Evolutionary conservation across 2,113 vertebrate genomes (phyloP).

Genomic region (Trematomus loennbergii): DNA sequence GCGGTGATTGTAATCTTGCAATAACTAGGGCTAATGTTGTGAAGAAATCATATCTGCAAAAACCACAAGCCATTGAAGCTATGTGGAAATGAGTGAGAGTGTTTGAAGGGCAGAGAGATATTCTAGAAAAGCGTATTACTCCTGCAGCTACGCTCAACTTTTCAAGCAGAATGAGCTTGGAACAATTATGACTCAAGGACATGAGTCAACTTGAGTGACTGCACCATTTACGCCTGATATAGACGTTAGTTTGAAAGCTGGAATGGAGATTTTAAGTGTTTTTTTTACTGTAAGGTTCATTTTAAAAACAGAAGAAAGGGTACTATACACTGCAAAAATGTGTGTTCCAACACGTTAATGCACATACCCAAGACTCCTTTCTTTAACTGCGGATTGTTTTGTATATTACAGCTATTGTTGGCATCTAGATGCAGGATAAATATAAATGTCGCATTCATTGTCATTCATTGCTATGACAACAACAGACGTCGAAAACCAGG

Average conservation of each 20-base stretch:
- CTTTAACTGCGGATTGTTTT: background rate
- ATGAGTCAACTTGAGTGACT: conserved; percentile 41
- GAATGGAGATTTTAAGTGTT: conserved; percentile 24
- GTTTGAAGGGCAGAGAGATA: conserved; percentile 44
- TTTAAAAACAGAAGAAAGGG: background rate
- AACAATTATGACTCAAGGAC: conserved; percentile 59
- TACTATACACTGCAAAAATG: background rate
- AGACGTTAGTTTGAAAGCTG: conserved; percentile 32
- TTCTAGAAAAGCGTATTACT: conserved; percentile 23
- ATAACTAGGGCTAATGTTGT: conserved; percentile 25
- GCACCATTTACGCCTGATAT: conserved; percentile 9
- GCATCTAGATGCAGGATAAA: conserved; percentile 21
- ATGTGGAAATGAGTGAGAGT: conserved; percentile 1
- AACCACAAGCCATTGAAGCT: conserved; percentile 6
- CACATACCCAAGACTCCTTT: background rate
- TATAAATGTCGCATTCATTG: conserved; percentile 19
- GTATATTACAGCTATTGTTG: conserved; percentile 3
- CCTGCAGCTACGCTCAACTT: conserved; percentile 33
- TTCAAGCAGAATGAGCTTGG: conserved; percentile 48
- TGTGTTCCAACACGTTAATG: background rate
- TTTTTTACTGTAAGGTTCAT: background rate
- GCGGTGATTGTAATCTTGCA: conserved; percentile 18
- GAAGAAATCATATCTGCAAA: conserved; percentile 12
- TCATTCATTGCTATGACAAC: conserved; percentile 55
- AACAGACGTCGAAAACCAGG: conserved; percentile 55